phyloP scores from a whole-genome alignment of 2,888 invertebrate species.

The Ecdyonurus torrentis region DNA sequence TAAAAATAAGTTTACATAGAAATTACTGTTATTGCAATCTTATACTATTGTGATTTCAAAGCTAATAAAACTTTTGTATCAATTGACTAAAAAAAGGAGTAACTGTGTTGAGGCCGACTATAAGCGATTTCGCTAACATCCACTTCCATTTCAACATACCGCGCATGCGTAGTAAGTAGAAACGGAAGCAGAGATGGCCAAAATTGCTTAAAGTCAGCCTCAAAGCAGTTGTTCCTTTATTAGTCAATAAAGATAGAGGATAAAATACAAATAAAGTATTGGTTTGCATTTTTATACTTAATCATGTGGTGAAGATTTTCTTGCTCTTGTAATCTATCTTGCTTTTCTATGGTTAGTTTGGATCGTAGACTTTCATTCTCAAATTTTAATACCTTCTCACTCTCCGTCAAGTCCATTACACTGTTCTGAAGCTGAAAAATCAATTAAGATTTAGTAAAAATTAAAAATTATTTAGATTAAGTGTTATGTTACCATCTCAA shows the following conservation, averaged over 20 bases:
- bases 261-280: no score
- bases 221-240: no score
- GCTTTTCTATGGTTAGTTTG: slow-evolving; percentile 56
- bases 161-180: no score
- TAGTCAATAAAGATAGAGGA: background rate
- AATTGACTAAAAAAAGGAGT: no score
- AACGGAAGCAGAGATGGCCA: no score
- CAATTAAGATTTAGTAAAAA: slow-evolving; percentile 6
- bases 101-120: no score
- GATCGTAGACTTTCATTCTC: slow-evolving; percentile 42
- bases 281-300: slow-evolving; percentile 31
- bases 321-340: slow-evolving; percentile 66
- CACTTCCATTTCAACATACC: no score
- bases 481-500: slow-evolving; percentile 25
- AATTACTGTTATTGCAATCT: no score
- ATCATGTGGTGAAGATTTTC: slow-evolving; percentile 60
- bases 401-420: slow-evolving; percentile 39
- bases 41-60: no score
- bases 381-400: background rate
- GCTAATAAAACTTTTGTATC: no score
- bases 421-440: slow-evolving; percentile 38
- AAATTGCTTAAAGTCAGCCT: no score
- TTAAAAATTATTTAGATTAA: slow-evolving; percentile 13
- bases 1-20: slow-evolving; percentile 3
- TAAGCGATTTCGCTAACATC: no score